Percentiles rank a stretch among this genome's conserved stretches.
These are phyloP conservation scores for Triplophysa rosa DNA, from an alignment of 2,113 vertebrate genomes.

Conservation along the genomic window DNA sequence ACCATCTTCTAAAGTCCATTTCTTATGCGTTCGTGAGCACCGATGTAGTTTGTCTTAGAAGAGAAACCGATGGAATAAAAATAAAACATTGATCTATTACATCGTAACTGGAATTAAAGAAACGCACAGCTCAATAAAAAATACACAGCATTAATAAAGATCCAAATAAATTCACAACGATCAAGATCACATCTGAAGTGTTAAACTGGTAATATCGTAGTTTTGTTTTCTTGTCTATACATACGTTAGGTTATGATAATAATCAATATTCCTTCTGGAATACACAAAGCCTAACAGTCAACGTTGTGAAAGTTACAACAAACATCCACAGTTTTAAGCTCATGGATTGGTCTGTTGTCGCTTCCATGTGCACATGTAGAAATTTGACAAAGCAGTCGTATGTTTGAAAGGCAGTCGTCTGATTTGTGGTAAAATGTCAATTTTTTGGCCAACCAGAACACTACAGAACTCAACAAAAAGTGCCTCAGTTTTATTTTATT, in stretches of 20 bases:
- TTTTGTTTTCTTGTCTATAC: conserved; percentile 60
- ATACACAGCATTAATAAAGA: conserved; percentile 70
- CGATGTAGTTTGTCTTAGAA: conserved; percentile 65
- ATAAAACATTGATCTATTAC: conserved; percentile 68
- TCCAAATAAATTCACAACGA: conserved; percentile 72
- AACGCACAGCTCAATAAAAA: conserved; percentile 77
- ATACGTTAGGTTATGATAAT: conserved; percentile 72
- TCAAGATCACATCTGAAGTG: conserved; percentile 72
- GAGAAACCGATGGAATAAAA: conserved; percentile 51
- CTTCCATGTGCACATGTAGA: conserved; percentile 60
- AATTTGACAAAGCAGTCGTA: conserved; percentile 53
- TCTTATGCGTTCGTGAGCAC: conserved; percentile 66
- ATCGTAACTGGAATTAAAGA: conserved; percentile 75
- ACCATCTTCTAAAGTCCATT: conserved; percentile 41
- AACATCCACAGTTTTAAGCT: conserved; percentile 55
- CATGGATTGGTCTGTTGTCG: conserved; percentile 62
- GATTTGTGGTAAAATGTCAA: conserved; percentile 12
- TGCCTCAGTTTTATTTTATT: not conserved
- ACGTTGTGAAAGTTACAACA: conserved; percentile 59
- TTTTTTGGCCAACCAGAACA: conserved; percentile 17
- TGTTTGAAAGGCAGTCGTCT: conserved; percentile 43
- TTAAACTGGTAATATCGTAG: conserved; percentile 71
- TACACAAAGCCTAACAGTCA: conserved; percentile 67
- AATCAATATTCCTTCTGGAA: conserved; percentile 65
- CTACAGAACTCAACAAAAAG: conserved; percentile 20